Percentiles rank a stretch among this genome's conserved stretches.
These are phyloP conservation scores for Drosophila cognata DNA, from an alignment of 2,888 invertebrate genomes.

Conservation along the genomic window DNA sequence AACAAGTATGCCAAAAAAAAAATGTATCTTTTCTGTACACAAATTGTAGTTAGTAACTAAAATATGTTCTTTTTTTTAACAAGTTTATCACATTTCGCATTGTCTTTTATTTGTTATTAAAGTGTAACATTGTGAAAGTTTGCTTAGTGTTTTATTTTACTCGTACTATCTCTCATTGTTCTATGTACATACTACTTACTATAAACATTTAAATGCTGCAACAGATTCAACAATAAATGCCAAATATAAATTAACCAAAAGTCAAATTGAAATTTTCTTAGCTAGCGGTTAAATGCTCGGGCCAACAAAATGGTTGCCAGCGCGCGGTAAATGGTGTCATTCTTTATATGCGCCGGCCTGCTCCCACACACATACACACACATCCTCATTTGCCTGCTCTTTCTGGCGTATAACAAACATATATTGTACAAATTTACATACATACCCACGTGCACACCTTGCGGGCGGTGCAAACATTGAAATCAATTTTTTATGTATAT, in stretches of 20 bases:
- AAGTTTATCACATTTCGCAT: conserved; percentile 16
- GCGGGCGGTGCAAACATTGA: no score
- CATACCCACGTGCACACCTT: not conserved
- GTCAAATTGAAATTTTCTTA: conserved; percentile 8
- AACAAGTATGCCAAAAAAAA: conserved; percentile 48
- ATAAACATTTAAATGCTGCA: conserved; percentile 30
- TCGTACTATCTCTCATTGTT: conserved; percentile 36
- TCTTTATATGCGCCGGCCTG: conserved; percentile 31
- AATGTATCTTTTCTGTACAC: conserved; percentile 48
- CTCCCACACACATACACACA: not conserved
- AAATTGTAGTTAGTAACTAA: conserved; percentile 38
- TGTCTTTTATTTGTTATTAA: conserved; percentile 46
- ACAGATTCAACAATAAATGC: conserved; percentile 53
- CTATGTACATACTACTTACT: conserved; percentile 37
- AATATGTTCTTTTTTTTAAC: conserved; percentile 20
- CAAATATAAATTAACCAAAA: conserved; percentile 47
- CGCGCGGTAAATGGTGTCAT: conserved; percentile 46
- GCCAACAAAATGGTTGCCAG: conserved; percentile 54
- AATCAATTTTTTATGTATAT: no score
- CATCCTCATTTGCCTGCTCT: not conserved
- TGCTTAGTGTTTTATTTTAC: conserved; percentile 19
- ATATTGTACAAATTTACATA: not conserved
- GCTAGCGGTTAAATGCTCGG: conserved; percentile 6
- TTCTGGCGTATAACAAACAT: conserved; percentile 32
- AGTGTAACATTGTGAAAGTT: conserved; percentile 38